phyloP scores from a whole-genome alignment of 1,140 invertebrate genomes.

The Globodera ellingtonae region DNA sequence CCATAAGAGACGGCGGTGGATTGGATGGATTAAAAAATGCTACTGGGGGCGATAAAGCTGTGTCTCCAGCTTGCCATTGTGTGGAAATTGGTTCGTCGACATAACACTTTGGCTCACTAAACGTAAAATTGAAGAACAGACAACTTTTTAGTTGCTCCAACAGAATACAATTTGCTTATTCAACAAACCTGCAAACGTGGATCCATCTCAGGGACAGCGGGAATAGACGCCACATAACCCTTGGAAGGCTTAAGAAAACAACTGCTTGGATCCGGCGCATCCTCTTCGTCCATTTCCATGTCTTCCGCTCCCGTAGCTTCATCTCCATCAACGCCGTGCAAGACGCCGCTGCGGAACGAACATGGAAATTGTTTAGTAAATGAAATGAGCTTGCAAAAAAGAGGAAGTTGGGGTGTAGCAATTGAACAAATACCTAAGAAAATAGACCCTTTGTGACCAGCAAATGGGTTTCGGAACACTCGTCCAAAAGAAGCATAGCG shows the following conservation, averaged over 20 bases:
- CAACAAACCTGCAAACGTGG: slow-evolving; percentile 36
- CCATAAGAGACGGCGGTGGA: slow-evolving; percentile 28
- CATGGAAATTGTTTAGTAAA: too few species aligned
- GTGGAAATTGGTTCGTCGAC: background rate
- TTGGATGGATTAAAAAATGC: slow-evolving; percentile 31
- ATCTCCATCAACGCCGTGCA: slow-evolving; percentile 34
- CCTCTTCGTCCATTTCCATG: slow-evolving; percentile 62
- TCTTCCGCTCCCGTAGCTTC: slow-evolving; percentile 35
- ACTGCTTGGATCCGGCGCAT: slow-evolving; percentile 37
- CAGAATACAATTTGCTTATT: background rate
- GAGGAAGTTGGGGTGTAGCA: background rate
- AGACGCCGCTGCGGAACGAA: background rate
- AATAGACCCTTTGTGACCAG: slow-evolving; percentile 94
- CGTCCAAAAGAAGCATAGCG: slow-evolving; percentile 95
- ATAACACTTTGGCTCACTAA: slow-evolving; percentile 13
- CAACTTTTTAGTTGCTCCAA: background rate
- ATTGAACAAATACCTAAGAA: background rate
- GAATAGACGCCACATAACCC: slow-evolving; percentile 41
- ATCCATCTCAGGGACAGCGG: slow-evolving; percentile 33
- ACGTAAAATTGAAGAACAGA: background rate
- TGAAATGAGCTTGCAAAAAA: too few species aligned
- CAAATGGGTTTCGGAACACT: slow-evolving; percentile 96
- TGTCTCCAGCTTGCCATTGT: background rate
- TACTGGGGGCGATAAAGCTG: background rate
- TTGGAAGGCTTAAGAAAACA: slow-evolving; percentile 36